These are phyloP conservation scores for Callocephalon fimbriatum DNA, from an alignment of 2,113 vertebrate species.

Conservation along the genomic window DNA sequence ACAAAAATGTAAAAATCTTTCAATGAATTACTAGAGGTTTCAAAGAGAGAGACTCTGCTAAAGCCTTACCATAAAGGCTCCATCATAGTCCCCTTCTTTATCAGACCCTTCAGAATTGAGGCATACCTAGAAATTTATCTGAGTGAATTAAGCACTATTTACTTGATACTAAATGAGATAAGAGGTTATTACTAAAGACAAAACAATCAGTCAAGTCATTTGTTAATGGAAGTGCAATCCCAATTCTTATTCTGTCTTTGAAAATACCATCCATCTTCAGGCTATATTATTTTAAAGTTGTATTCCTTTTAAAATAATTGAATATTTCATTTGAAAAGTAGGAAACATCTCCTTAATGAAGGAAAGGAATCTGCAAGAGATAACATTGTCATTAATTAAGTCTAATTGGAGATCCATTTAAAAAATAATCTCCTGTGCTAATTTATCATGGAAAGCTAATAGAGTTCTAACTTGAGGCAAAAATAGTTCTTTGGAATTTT, in stretches of 20 bases:
- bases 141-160: neutral
- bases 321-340: neutral
- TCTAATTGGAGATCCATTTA: constrained; percentile 55
- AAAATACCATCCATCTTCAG: neutral
- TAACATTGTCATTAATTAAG: constrained; percentile 51
- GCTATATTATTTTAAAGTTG: neutral
- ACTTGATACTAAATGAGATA: neutral
- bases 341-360: constrained; percentile 22
- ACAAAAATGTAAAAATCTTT: neutral
- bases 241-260: neutral
- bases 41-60: neutral
- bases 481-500: constrained; percentile 31
- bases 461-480: constrained; percentile 19
- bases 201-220: neutral
- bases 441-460: constrained; percentile 49
- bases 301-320: constrained; percentile 1
- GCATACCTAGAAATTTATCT: neutral
- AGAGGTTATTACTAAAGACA: neutral
- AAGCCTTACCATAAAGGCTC: neutral
- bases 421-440: constrained; percentile 52
- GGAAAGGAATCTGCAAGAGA: constrained; percentile 22
- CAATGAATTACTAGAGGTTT: neutral
- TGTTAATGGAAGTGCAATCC: neutral
- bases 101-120: accelerated
- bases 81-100: neutral